Evolutionary conservation across 53 echinoderm and acorn worm genomes (phyloP).

Genomic region (Hippasteria phrygiana): DNA sequence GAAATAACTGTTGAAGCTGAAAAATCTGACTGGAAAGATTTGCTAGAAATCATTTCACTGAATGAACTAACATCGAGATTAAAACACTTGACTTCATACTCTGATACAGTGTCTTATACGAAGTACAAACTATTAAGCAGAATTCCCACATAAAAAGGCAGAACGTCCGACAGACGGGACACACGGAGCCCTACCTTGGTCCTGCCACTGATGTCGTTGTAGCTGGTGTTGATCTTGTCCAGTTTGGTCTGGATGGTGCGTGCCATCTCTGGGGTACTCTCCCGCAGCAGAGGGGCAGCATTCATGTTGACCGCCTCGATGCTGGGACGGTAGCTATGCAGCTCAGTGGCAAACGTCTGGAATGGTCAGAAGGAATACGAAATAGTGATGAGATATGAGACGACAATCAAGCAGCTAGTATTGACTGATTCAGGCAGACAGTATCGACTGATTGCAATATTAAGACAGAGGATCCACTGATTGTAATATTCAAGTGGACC

Average conservation of each 20-base stretch:
- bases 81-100: too few species aligned
- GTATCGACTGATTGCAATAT: too few species aligned
- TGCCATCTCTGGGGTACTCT: slow-evolving; percentile 85
- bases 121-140: too few species aligned
- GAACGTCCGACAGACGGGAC: not conserved
- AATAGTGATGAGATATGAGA: not conserved
- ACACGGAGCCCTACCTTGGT: slow-evolving; percentile 11
- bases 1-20: too few species aligned
- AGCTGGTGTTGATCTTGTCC: slow-evolving; percentile 77
- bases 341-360: slow-evolving; percentile 81
- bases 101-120: too few species aligned
- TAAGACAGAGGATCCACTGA: too few species aligned
- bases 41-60: not conserved
- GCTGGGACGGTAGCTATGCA: slow-evolving; percentile 83
- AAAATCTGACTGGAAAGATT: too few species aligned
- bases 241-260: slow-evolving; percentile 83
- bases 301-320: slow-evolving; percentile 77
- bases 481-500: too few species aligned
- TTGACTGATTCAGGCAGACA: not conserved
- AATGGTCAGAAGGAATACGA: not conserved
- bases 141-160: too few species aligned
- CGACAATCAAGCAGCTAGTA: too few species aligned
- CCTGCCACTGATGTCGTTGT: slow-evolving; percentile 1
- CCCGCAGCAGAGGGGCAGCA: slow-evolving; percentile 78
- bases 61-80: too few species aligned